Percentiles rank a stretch among this genome's conserved stretches.
Conservation (phyloP, 1,140 invertebrate genomes). For the Samia ricini region DNA sequence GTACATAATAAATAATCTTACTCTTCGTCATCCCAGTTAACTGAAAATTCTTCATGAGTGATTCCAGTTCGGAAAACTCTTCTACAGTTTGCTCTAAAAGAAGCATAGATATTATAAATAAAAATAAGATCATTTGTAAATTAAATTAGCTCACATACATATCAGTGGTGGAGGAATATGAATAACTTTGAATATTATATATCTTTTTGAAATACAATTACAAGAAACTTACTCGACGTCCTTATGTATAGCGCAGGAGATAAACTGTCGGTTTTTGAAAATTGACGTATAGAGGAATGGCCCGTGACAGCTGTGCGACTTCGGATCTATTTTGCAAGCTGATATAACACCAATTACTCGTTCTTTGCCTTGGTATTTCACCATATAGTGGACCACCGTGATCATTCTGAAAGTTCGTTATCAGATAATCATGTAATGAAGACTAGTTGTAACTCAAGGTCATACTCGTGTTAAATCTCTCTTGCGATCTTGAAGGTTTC, state of each 20-base stretch:
- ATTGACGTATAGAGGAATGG: constrained; percentile 65
- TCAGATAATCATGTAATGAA: too few relatives aligned
- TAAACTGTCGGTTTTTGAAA: constrained; percentile 59
- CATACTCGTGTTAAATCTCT: too few relatives aligned
- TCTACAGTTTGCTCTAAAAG: constrained; percentile 56
- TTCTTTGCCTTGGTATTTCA: constrained; percentile 59
- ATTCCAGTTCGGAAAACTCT: constrained; percentile 65
- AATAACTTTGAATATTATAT: neutral
- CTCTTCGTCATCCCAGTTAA: constrained; percentile 56
- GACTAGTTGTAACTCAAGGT: too few relatives aligned
- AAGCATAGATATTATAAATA: constrained; percentile 11
- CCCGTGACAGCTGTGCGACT: constrained; percentile 60
- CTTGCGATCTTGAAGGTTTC: too few relatives aligned
- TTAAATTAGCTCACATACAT: neutral
- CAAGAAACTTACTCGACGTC: constrained; percentile 53
- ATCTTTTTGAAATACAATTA: neutral
- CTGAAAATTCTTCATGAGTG: constrained; percentile 60
- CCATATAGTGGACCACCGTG: constrained; percentile 61
- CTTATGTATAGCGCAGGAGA: constrained; percentile 64
- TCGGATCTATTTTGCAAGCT: constrained; percentile 66
- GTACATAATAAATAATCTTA: constrained; percentile 28
- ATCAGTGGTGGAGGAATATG: neutral
- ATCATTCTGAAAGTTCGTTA: constrained; percentile 46
- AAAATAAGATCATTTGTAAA: neutral
- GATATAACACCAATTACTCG: constrained; percentile 63